Evolutionary conservation across 2,797 vertebrate genomes (phyloP).

Genomic region (Psittacula echo): DNA sequence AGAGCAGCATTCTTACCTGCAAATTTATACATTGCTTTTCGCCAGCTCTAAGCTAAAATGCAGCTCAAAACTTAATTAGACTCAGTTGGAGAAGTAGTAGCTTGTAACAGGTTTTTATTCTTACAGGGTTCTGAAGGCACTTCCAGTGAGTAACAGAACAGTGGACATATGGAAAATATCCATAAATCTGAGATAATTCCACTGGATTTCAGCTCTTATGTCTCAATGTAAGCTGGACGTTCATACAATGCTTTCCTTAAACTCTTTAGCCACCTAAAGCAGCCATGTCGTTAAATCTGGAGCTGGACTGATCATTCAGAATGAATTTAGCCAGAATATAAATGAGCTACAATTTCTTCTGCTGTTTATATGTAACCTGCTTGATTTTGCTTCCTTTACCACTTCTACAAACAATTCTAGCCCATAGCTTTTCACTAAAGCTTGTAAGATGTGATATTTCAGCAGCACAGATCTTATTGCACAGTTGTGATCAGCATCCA

Average conservation of each 20-base stretch:
- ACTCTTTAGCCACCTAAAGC: neutral
- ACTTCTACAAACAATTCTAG: neutral
- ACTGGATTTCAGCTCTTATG: neutral
- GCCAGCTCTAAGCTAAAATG: neutral
- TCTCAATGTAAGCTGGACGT: neutral
- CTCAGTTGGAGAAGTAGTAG: neutral
- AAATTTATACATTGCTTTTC: neutral
- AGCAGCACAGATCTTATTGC: neutral
- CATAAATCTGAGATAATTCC: neutral
- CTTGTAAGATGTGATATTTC: neutral
- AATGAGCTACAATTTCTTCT: neutral
- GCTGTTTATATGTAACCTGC: neutral
- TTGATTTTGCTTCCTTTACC: neutral
- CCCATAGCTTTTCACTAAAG: neutral
- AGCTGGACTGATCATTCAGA: neutral
- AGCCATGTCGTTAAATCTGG: neutral
- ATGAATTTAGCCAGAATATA: neutral
- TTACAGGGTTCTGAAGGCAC: constrained; percentile 40
- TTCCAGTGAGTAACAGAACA: constrained; percentile 29
- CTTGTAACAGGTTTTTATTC: constrained; percentile 48
- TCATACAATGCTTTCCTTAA: neutral
- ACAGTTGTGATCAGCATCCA: neutral
- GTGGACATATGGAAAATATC: neutral
- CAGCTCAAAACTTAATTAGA: constrained; percentile 27
- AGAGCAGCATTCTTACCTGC: neutral